A percentile compares a stretch with the other conserved stretches of the same genome.
Evolutionary conservation across 2,113 vertebrate genomes (phyloP).

Genomic region (Xenotilapia caudafasciata): DNA sequence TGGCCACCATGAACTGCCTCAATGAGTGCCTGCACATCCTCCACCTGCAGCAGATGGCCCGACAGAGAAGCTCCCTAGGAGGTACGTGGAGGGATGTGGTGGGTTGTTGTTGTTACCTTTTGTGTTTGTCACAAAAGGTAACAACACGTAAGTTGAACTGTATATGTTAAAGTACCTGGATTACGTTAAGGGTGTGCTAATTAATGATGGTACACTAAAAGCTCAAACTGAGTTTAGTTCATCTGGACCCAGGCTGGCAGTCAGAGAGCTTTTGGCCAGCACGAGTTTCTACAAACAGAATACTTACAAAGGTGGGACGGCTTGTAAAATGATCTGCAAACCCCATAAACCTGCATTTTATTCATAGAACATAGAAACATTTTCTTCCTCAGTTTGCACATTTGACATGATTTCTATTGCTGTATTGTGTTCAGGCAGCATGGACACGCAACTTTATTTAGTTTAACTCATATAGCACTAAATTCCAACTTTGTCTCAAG

Average conservation of each 20-base stretch:
- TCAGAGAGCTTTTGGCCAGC: background rate
- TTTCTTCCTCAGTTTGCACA: background rate
- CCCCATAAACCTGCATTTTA: background rate
- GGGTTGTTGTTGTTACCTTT: background rate
- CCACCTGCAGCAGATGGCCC: constrained; percentile 89
- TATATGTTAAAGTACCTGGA: background rate
- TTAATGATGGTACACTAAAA: background rate
- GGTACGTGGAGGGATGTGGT: constrained; percentile 64
- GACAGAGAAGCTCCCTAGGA: constrained; percentile 80
- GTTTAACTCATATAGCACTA: background rate
- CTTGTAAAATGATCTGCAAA: background rate
- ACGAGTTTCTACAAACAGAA: background rate
- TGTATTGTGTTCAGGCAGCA: background rate
- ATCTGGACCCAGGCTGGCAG: background rate
- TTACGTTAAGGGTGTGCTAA: background rate
- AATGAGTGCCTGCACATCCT: constrained; percentile 97
- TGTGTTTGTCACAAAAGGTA: background rate
- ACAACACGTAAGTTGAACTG: background rate
- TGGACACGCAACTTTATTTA: background rate
- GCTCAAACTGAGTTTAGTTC: background rate
- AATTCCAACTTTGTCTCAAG: background rate
- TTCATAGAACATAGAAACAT: background rate
- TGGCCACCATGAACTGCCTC: constrained; percentile 97
- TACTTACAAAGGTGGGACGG: background rate
- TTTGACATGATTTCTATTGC: background rate